Evolutionary conservation across 2,113 vertebrate genomes (phyloP).

Genomic region (Grammomys dolichurus): DNA sequence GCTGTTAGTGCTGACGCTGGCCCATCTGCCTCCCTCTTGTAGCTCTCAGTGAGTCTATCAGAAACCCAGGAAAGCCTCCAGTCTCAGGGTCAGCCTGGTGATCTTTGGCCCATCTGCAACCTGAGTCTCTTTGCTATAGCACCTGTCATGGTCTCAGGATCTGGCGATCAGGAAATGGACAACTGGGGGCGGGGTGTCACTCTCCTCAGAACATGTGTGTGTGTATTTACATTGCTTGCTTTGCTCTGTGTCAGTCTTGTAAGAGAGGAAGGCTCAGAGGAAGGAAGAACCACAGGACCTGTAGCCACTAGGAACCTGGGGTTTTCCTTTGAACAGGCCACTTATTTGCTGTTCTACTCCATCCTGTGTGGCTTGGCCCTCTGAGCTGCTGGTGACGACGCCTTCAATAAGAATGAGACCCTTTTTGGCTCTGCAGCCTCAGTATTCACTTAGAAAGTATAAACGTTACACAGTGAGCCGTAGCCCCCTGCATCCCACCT

Average conservation of each 20-base stretch:
- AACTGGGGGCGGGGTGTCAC: not conserved
- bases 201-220: not conserved
- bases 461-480: fast-evolving
- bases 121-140: not conserved
- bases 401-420: fast-evolving
- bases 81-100: not conserved
- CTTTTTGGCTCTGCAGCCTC: not conserved
- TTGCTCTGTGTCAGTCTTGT: not conserved
- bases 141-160: fast-evolving
- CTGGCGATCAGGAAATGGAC: not conserved
- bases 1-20: not conserved
- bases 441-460: fast-evolving
- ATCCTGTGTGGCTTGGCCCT: fast-evolving
- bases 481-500: fast-evolving
- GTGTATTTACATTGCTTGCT: not conserved
- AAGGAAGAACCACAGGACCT: fast-evolving
- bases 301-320: not conserved
- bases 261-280: fast-evolving
- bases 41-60: fast-evolving
- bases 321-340: fast-evolving
- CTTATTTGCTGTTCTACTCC: fast-evolving
- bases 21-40: not conserved
- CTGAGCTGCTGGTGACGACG: not conserved
- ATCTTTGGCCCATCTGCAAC: not conserved
- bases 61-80: too few relatives aligned